These are phyloP conservation scores for Geococcyx californianus DNA, from an alignment of 2,113 vertebrate species.

Conservation along the genomic window DNA sequence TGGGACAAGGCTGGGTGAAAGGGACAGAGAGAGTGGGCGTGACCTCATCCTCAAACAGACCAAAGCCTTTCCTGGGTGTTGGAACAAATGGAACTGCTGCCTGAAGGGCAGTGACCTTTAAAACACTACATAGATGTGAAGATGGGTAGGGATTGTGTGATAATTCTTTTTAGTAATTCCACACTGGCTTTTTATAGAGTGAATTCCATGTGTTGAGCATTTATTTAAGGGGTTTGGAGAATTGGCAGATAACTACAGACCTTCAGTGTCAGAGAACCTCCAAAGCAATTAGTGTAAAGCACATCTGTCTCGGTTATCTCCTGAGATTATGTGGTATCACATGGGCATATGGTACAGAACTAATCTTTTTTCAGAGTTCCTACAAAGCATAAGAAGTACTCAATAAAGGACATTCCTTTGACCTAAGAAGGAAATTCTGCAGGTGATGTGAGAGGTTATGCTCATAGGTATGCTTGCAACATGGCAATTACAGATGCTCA, in stretches of 20 bases:
- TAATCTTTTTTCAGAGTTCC: background rate
- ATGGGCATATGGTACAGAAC: background rate
- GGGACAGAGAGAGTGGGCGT: background rate
- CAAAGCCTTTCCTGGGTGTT: background rate
- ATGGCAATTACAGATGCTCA: background rate
- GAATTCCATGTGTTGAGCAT: background rate
- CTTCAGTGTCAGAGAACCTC: constrained; percentile 27
- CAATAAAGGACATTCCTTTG: background rate
- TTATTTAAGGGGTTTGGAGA: constrained; percentile 21
- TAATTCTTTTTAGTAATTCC: constrained; percentile 14
- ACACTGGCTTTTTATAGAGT: background rate
- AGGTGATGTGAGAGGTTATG: constrained; percentile 20
- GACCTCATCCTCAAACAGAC: background rate
- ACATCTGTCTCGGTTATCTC: constrained; percentile 29
- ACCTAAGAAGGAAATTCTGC: constrained; percentile 6
- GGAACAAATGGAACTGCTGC: background rate
- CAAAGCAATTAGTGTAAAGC: constrained; percentile 49
- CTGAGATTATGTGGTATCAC: background rate
- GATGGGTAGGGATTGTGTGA: background rate
- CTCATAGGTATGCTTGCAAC: background rate
- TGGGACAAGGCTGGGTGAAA: background rate
- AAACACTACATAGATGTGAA: background rate
- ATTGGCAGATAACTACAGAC: constrained; percentile 15
- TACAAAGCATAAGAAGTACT: background rate
- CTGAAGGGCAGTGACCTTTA: background rate